phyloP scores from a whole-genome alignment of 1,140 invertebrate genomes.

The Lasioglossum albipes region DNA sequence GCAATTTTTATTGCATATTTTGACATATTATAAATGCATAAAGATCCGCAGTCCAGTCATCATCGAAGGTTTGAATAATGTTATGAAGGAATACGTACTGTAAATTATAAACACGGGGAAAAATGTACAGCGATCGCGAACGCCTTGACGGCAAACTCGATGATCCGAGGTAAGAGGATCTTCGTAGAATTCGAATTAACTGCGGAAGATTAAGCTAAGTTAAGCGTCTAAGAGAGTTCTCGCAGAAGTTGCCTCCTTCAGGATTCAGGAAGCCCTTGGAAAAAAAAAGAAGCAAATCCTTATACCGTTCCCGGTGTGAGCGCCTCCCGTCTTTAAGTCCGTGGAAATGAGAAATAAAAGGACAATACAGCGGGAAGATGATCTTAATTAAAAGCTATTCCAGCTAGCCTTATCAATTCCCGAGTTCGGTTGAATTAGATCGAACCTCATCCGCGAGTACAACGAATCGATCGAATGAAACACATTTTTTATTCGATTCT shows the following conservation, averaged over 20 bases:
- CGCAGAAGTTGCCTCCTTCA: constrained; percentile 34
- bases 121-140: constrained; percentile 12
- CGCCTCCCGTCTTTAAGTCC: constrained; percentile 11
- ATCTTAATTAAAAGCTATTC: constrained; percentile 56
- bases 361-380: constrained; percentile 12
- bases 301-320: constrained; percentile 21
- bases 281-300: constrained; percentile 53
- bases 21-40: too few species aligned
- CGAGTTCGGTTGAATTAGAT: not conserved
- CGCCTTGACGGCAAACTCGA: not conserved
- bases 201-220: constrained; percentile 48
- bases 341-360: constrained; percentile 4
- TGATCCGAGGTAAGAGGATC: constrained; percentile 24
- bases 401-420: not conserved
- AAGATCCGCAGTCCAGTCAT: too few species aligned
- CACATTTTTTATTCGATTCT: not conserved
- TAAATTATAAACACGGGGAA: too few species aligned
- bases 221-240: constrained; percentile 26
- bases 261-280: constrained; percentile 43
- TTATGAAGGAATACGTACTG: not conserved
- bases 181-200: constrained; percentile 46
- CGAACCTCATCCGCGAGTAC: not conserved
- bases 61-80: not conserved
- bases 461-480: not conserved
- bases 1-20: too few species aligned